Percentiles rank a stretch among this genome's conserved stretches.
Conservation (phyloP, 2,888 invertebrate species). For the Orchestes rusci region DNA sequence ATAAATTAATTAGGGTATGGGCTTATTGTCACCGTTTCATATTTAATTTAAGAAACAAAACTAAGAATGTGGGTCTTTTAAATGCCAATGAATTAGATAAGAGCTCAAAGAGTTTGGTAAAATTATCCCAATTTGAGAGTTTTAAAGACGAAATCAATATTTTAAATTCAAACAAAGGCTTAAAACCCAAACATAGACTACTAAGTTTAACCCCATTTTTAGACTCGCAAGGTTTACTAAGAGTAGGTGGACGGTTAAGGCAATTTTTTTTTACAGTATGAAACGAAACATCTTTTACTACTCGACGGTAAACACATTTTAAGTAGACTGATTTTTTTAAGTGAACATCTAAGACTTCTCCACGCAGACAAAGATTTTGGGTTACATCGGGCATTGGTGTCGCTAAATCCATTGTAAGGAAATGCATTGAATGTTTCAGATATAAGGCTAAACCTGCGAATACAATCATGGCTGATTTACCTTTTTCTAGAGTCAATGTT, state of each 20-base stretch:
- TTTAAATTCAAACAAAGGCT: not conserved
- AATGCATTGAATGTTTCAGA: conserved; percentile 25
- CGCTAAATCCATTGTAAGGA: conserved; percentile 18
- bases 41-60: not conserved
- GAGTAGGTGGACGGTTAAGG: conserved; percentile 23
- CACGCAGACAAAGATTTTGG: conserved; percentile 25
- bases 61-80: not conserved
- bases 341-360: conserved; percentile 21
- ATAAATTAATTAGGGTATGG: not conserved
- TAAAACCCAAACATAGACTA: conserved; percentile 1
- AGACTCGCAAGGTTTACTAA: conserved; percentile 18
- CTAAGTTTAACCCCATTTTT: conserved; percentile 20
- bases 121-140: not conserved
- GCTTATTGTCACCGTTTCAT: not conserved
- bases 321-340: conserved; percentile 20
- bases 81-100: not conserved
- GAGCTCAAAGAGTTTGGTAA: not conserved
- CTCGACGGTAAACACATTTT: conserved; percentile 20
- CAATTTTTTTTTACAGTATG: conserved; percentile 11
- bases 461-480: conserved; percentile 26
- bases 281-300: conserved; percentile 22
- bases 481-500: conserved; percentile 15
- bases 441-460: conserved; percentile 16
- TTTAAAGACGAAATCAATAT: not conserved
- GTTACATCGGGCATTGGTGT: conserved; percentile 20